These are phyloP conservation scores for Sarcophaga variegata DNA, from an alignment of 2,888 invertebrate genomes.

Conservation along the genomic window DNA sequence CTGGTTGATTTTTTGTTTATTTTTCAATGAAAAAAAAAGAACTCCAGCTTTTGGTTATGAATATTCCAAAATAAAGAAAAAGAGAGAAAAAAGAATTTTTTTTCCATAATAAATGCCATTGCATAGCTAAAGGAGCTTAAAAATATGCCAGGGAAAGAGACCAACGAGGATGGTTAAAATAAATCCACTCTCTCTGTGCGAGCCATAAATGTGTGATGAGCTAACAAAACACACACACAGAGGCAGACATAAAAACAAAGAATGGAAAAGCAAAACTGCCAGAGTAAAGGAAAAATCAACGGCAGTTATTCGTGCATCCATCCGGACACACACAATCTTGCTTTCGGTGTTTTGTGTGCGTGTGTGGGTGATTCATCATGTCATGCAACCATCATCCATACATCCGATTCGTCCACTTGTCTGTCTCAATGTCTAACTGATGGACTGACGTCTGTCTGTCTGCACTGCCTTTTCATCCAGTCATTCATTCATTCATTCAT, in stretches of 20 bases:
- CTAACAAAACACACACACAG: background rate
- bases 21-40: background rate
- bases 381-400: background rate
- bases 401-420: background rate
- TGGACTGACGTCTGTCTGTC: background rate
- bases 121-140: background rate
- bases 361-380: constrained; percentile 39
- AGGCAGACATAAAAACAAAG: background rate
- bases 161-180: too few relatives aligned
- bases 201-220: constrained; percentile 41
- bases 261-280: constrained; percentile 18
- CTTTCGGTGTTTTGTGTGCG: background rate
- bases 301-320: background rate
- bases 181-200: background rate
- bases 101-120: background rate
- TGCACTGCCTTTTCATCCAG: background rate
- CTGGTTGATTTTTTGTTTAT: background rate
- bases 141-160: background rate
- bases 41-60: constrained; percentile 50
- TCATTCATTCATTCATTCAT: background rate
- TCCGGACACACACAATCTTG: background rate
- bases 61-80: constrained; percentile 13
- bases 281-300: constrained; percentile 33
- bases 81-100: background rate
- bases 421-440: background rate